Conservation (phyloP, 2,113 vertebrate species). For the Clarias gariepinus region DNA sequence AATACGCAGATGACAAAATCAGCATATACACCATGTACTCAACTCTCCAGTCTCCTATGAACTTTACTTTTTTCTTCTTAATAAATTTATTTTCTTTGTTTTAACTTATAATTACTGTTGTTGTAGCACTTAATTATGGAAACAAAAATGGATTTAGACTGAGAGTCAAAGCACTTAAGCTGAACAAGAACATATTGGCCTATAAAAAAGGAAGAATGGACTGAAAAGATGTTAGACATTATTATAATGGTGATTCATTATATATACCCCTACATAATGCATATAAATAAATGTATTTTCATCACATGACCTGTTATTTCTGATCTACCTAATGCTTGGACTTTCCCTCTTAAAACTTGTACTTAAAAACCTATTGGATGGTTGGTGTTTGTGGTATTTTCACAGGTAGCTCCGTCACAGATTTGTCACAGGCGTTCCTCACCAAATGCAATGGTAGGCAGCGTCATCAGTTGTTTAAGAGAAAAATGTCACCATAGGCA, state of each 20-base stretch:
- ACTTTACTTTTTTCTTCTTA: neutral
- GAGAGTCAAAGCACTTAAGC: neutral
- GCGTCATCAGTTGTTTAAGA: no score
- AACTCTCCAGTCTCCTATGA: neutral
- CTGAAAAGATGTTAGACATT: neutral
- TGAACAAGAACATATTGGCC: neutral
- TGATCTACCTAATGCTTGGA: neutral
- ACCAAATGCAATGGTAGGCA: no score
- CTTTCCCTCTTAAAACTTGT: no score
- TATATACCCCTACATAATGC: neutral
- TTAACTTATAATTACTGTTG: neutral
- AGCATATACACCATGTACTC: neutral
- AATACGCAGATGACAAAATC: constrained; percentile 4
- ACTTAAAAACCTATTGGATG: no score
- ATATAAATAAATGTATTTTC: neutral
- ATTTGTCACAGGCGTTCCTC: no score
- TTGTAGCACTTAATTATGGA: neutral
- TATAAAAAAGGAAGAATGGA: no score
- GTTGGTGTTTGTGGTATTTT: no score
- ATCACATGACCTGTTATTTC: neutral
- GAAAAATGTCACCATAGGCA: no score
- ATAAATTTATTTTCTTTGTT: neutral
- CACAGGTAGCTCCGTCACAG: no score
- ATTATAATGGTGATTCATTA: neutral
- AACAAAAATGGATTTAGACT: neutral